These are phyloP conservation scores for Dryobates pubescens DNA, from an alignment of 2,797 vertebrate genomes.

Conservation along the genomic window DNA sequence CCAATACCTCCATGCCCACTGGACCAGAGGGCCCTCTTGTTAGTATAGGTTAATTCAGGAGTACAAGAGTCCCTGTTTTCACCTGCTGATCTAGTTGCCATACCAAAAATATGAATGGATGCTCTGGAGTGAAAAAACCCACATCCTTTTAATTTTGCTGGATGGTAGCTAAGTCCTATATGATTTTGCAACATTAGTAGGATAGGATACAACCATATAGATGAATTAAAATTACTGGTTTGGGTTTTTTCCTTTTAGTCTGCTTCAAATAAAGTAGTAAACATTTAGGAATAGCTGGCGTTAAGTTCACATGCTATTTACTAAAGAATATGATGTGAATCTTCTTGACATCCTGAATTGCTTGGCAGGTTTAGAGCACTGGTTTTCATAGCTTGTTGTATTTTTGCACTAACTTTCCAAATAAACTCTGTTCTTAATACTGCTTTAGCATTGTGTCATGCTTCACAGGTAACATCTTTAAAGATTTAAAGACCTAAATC, in stretches of 20 bases:
- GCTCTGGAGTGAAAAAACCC: not conserved
- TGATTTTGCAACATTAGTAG: not conserved
- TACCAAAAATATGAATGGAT: not conserved
- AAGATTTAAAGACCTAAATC: not conserved
- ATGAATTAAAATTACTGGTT: not conserved
- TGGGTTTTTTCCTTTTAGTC: not conserved
- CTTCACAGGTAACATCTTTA: constrained; percentile 36
- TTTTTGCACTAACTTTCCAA: not conserved
- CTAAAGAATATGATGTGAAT: not conserved
- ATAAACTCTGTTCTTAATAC: not conserved
- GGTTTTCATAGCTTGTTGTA: not conserved
- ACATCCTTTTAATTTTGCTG: not conserved
- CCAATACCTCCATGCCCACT: too few relatives aligned
- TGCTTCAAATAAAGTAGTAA: not conserved
- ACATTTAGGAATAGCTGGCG: not conserved
- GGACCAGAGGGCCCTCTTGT: not conserved
- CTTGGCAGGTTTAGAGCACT: not conserved
- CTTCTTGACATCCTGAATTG: not conserved
- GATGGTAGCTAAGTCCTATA: not conserved
- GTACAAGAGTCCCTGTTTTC: not conserved
- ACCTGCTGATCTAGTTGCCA: not conserved
- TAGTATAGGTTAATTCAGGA: not conserved
- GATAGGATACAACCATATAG: not conserved
- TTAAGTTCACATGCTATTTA: not conserved
- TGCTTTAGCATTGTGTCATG: not conserved